Conservation (phyloP, 2,888 invertebrate species). For the Rhagophthalmus giganteus region DNA sequence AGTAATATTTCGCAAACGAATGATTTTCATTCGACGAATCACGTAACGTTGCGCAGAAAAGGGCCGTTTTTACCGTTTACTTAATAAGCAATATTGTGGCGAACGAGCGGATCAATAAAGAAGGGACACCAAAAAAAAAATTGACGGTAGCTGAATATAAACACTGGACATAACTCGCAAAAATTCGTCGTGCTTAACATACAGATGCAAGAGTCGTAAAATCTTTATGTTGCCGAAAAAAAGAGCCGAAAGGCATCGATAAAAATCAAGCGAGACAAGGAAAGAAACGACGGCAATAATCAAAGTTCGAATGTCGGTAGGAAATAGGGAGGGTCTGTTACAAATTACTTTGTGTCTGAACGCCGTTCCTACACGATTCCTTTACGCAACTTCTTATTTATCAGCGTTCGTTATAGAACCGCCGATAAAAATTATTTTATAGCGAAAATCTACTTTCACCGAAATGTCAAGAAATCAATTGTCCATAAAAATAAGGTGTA, state of each 20-base stretch:
- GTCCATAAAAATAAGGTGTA: no score
- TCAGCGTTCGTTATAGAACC: conserved; percentile 7
- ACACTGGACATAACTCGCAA: conserved; percentile 10
- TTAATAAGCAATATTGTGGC: not conserved
- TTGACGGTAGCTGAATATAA: conserved; percentile 4
- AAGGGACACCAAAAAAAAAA: not conserved
- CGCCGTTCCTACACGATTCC: conserved; percentile 5
- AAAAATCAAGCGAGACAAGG: conserved; percentile 13
- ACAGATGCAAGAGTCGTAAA: conserved; percentile 11
- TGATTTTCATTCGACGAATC: not conserved
- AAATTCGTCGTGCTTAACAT: conserved; percentile 12
- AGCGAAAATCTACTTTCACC: conserved; percentile 4
- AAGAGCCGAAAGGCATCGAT: conserved; percentile 14
- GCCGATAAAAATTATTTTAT: conserved; percentile 11
- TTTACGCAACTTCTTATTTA: conserved; percentile 13
- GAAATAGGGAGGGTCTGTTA: conserved; percentile 4
- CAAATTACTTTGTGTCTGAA: conserved; percentile 7
- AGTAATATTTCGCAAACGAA: no score
- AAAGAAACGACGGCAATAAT: conserved; percentile 8
- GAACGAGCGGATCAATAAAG: conserved; percentile 4
- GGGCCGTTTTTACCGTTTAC: no score
- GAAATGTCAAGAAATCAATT: conserved; percentile 4
- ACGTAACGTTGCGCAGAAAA: no score
- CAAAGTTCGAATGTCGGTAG: conserved; percentile 3
- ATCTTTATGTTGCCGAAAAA: conserved; percentile 8